phyloP scores from a whole-genome alignment of 2,113 vertebrate genomes.

The Chloropsis cyanopogon region DNA sequence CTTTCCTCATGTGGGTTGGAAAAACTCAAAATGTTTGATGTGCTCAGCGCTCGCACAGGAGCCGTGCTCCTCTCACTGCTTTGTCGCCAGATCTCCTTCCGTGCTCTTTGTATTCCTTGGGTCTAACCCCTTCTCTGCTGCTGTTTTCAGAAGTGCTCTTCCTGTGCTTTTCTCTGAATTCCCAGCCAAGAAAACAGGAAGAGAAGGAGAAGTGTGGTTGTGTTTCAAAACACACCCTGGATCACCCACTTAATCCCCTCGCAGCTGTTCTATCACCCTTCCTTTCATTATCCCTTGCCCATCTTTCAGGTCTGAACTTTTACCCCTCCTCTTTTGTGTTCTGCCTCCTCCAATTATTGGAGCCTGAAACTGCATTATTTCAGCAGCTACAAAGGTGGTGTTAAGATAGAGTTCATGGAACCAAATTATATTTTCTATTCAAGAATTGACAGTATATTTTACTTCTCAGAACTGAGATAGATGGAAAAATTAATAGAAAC shows the following conservation, averaged over 20 bases:
- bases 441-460: not conserved
- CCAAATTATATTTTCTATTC: slow-evolving; percentile 5
- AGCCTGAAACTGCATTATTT: not conserved
- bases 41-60: not conserved
- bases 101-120: not conserved
- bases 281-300: not conserved
- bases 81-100: not conserved
- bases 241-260: not conserved
- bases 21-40: not conserved
- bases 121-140: not conserved
- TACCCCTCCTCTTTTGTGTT: not conserved
- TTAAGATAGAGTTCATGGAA: not conserved
- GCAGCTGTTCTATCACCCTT: not conserved
- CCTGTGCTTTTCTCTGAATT: not conserved
- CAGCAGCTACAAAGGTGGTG: not conserved
- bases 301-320: not conserved
- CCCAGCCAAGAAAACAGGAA: not conserved
- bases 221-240: not conserved
- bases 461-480: not conserved
- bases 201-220: not conserved
- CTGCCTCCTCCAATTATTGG: not conserved
- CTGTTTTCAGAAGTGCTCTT: not conserved
- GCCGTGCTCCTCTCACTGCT: not conserved
- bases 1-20: not conserved
- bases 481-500: slow-evolving; percentile 51